Percentiles rank a stretch among this genome's conserved stretches.
phyloP scores from a whole-genome alignment of 2,113 vertebrate genomes.

The Protomyctophum bolini region DNA sequence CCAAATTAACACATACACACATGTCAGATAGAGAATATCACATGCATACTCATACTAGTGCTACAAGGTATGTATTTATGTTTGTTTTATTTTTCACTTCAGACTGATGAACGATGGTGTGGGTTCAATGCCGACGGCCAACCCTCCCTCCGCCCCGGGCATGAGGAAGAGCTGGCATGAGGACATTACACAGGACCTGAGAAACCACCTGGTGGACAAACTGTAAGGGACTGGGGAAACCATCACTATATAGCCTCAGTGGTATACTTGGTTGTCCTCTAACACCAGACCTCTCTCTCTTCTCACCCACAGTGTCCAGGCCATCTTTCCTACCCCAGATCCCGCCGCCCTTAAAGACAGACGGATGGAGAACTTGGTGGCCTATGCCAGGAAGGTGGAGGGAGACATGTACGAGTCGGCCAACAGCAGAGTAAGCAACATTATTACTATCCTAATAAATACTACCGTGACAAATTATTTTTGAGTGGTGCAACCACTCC shows the following conservation, averaged over 20 bases:
- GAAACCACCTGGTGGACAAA: conserved; percentile 96
- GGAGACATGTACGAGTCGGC: conserved; percentile 98
- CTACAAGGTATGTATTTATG: neutral
- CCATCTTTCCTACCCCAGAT: conserved; percentile 98
- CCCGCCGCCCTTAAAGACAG: conserved; percentile 95
- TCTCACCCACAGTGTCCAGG: conserved; percentile 86
- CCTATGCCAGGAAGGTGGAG: conserved; percentile 97
- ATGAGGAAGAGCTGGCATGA: conserved; percentile 96
- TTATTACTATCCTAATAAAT: neutral
- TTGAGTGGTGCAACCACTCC: no score
- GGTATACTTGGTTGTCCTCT: no score
- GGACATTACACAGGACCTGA: conserved; percentile 95
- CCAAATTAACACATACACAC: neutral
- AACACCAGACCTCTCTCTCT: neutral
- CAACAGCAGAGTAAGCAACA: conserved; percentile 87
- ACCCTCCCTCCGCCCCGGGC: conserved; percentile 86
- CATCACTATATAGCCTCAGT: neutral
- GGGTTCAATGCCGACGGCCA: conserved; percentile 89
- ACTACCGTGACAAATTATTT: no score
- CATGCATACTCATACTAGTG: neutral
- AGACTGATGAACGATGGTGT: conserved; percentile 89
- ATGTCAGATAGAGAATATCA: neutral
- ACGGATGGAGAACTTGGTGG: conserved; percentile 97
- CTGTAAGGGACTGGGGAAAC: conserved; percentile 81
- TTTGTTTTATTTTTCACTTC: neutral